Base-by-base conservation (phyloP, 2,797 vertebrate species). In the Carapus acus region DNA sequence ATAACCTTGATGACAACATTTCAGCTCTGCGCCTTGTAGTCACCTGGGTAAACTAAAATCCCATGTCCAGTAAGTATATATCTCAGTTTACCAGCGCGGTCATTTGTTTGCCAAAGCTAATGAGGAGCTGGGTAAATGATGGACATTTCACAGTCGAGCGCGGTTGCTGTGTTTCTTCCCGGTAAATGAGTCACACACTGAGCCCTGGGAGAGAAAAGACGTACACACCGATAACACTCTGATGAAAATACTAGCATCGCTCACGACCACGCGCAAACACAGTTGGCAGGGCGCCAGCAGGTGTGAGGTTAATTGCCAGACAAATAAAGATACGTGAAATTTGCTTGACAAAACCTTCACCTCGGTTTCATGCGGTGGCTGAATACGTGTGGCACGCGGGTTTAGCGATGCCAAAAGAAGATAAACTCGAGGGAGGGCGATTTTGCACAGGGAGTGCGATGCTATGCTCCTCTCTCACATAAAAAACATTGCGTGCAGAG, bases 361-460 rank as follows among this genome's bases (percentile, higher is more conserved):
- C 15, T 53, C 49, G 40, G 52, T 50, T 63, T 21, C 38, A 46
- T 24, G 45, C 34, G 18, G n/a, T 69, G 64, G 52, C 49, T 54
- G 43, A 49, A 48, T n/a, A 16, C 19, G 33, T 29, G 40, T 8
- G 14, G 21, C 12, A 40, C 27, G 54, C 54, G 39, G 50, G n/a
- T n/a, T 51, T 51, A 33, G 15, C 16, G 2, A 37, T 13, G 34
- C 43, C 51, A 5, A 62, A 15, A 2, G 13, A 19, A 23, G 18
- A 39, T 23, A 40, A 22, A 17, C 23, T 53, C 18, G 65, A 64
- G 58, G 48, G 68, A 52, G 44, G 36, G n/a, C 23, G 8, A 73
- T 52, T 48, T 61, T 19, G 21, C 37, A 49, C n/a, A n/a, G n/a
- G 41, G 38, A 65, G 33, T 31, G 47, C 34, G 34, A 3, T 40